Evolutionary conservation across 2,113 vertebrate species (phyloP).

Genomic region (Lampris megalopsis): DNA sequence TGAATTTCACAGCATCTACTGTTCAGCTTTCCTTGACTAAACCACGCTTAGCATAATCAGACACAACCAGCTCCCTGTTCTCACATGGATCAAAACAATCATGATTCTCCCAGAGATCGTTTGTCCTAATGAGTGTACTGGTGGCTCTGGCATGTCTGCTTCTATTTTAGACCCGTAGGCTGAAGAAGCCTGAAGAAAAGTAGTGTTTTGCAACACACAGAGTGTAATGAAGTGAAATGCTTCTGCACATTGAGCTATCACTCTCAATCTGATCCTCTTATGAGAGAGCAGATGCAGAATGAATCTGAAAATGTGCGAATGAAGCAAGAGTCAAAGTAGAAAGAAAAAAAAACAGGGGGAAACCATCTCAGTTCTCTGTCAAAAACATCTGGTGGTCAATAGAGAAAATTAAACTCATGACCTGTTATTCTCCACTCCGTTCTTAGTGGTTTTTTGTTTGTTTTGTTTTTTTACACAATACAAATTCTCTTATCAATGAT

Average conservation of each 20-base stretch:
- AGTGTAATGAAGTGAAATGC: conserved; percentile 11
- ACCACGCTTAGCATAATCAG: conserved; percentile 45
- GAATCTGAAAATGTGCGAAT: conserved; percentile 12
- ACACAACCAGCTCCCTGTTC: conserved; percentile 18
- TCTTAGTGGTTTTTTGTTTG: no score
- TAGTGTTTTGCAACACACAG: background rate
- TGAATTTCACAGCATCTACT: conserved; percentile 26
- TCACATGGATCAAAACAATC: conserved; percentile 19
- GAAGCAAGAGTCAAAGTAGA: background rate
- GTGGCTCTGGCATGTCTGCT: conserved; percentile 10
- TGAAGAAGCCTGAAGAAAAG: conserved; percentile 12
- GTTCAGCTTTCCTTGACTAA: conserved; percentile 40
- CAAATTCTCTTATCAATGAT: no score
- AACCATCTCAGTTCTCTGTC: background rate
- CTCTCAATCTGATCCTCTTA: conserved; percentile 2
- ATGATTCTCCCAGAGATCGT: conserved; percentile 29
- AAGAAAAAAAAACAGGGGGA: background rate
- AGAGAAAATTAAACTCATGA: no score
- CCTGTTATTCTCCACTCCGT: no score
- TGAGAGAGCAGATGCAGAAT: conserved; percentile 1
- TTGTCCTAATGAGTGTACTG: conserved; percentile 44
- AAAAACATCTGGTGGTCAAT: conserved; percentile 16
- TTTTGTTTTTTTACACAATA: no score
- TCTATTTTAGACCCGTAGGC: conserved; percentile 27
- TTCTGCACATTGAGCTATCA: background rate